Base-by-base conservation (phyloP, 2,113 vertebrate species). In the Microcebus ravelobensis region DNA sequence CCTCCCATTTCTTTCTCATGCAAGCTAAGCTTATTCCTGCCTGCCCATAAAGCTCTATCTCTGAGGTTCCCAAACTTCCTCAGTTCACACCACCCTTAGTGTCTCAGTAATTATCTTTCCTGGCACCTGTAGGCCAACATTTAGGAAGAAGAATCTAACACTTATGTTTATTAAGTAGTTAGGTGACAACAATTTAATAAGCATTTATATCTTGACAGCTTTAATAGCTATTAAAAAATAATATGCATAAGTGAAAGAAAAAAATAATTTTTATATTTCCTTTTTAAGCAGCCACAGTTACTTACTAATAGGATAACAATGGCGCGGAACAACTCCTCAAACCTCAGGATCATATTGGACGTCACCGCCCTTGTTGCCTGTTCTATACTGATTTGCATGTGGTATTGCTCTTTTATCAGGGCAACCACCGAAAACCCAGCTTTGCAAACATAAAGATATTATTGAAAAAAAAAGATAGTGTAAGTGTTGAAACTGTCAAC, bases 161-260 rank as follows among this genome's bases (percentile, higher is more conserved):
- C 45, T 81, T 85, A 34, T 55, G 45, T 91, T 95, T 84, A 87
- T 76, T 95, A 76, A n/a, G 76, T 87, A 83, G 21, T 87, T 65
- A 34, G 21, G 42, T 84, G 31, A 65, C 71, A 95, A 67, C 29
- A 81, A 82, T 61, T 76, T 87, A 92, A 71, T 81, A 93, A 65
- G 23, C 11, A 57, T 50, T 88, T 95, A 79, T 55, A 50, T 74
- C 76, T 94, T 83, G n/a, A 59, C 71, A 86, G 71, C 77, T 81
- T 85, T 31, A 81, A 39, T n/a, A 87, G 50, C 68, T 90, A 9
- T 79, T 17, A 21, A 70, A 67, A 85, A 74, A 79, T 21, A 82
- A 83, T 34, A 83, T 21, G 50, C 21, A n/a, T 42, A 80, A 25
- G 63, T 50, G 18, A 95, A 95, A 96, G 55, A 36, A 57, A 93